phyloP scores from a whole-genome alignment of 2,113 vertebrate genomes.

The Alexandromys fortis region DNA sequence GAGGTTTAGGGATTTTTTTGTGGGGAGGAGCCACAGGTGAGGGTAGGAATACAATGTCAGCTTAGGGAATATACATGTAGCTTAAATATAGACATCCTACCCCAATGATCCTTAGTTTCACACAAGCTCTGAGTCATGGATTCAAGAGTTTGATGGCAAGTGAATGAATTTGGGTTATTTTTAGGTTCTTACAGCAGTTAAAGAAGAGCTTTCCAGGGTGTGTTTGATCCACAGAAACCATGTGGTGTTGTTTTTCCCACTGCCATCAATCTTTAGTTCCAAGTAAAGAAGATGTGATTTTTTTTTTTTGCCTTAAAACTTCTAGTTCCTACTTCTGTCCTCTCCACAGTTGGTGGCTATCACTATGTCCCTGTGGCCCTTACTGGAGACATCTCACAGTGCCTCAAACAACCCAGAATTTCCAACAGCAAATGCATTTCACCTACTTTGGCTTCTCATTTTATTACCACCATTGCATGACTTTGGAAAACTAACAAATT shows the following conservation, averaged over 20 bases:
- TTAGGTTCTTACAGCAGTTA: neutral
- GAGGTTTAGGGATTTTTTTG: neutral
- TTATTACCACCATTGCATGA: neutral
- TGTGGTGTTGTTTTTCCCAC: neutral
- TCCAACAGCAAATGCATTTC: neutral
- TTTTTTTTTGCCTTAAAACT: neutral
- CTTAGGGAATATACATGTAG: neutral
- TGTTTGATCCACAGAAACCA: neutral
- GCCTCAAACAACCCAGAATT: neutral
- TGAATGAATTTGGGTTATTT: neutral
- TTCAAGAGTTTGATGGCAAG: neutral
- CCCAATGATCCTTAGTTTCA: neutral
- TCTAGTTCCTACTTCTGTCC: neutral
- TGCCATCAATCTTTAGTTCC: fast-evolving
- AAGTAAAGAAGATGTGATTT: neutral
- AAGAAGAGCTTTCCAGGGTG: neutral
- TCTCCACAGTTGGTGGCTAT: neutral
- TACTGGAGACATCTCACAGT: neutral
- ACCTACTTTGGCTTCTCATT: neutral
- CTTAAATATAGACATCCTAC: neutral
- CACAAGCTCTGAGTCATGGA: neutral
- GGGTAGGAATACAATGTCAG: neutral
- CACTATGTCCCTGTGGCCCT: neutral
- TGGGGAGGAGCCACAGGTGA: fast-evolving
- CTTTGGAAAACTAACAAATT: neutral